Base-by-base conservation (phyloP, 2,888 invertebrate species). In the Phaedon cochleariae region DNA sequence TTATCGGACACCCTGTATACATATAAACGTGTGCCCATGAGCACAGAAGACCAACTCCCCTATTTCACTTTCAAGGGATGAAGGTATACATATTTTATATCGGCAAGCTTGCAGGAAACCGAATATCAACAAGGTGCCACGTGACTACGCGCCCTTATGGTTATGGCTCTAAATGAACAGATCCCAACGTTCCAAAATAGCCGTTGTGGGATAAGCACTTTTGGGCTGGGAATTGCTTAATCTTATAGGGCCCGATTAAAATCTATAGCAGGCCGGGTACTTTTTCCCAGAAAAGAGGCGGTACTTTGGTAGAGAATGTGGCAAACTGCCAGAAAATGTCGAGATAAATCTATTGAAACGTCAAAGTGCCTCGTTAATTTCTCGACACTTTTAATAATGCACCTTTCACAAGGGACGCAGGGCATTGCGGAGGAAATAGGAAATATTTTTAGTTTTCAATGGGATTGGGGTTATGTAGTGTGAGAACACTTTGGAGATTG, bases 321-420 rank as follows among this genome's bases (percentile, higher is more conserved):
- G 48, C 21, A 15, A 49, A 59, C 22, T 34, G n/a, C 21, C 15
- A 21, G 15, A 37, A 29, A 34, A 51, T 49, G 49, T 49, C 49
- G 31, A 59, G 59, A 59, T 59, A 49, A 59, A 59, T 59, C 51
- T 34, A 59, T 49, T 49, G 49, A 49, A 31, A 49, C 21, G 59
- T 59, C 59, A 20, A 37, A 34, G 21, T 49, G 51, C 31, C 59
- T 49, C 12, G 29, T 59, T 15, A 49, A 49, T 59, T 59, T 58
- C 49, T 21, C 15, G 59, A 51, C 34, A 51, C 34, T n/a, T 17
- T 46, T 51, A 49, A 34, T 53, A 29, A 31, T 59, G 48, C 37
- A 34, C 51, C 51, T 51, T 59, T 49, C 31, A 31, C 15, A n/a
- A 51, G 21, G 20, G 26, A 20, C n/a, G 26, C 15, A 41, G 15